Percentiles rank a stretch among this genome's conserved stretches.
Evolutionary conservation across 2,797 vertebrate genomes (phyloP).

Genomic region (Nyctibius grandis): DNA sequence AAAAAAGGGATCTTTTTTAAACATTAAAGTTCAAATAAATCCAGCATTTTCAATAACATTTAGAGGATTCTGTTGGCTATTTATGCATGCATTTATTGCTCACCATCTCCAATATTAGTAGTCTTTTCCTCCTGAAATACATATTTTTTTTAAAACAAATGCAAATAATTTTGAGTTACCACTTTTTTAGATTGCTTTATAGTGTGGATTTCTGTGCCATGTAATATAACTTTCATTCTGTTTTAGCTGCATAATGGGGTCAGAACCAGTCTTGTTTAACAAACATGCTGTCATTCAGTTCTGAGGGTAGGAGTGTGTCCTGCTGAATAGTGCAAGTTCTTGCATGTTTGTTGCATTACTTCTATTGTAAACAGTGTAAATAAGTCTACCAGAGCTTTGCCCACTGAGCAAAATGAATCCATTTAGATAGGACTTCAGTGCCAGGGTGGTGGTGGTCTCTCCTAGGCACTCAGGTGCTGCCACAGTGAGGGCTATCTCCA

Average conservation of each 20-base stretch:
- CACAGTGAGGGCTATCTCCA: neutral
- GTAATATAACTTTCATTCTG: neutral
- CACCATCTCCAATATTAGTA: neutral
- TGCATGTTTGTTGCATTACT: neutral
- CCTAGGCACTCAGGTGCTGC: neutral
- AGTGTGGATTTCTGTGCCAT: neutral
- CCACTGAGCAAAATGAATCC: neutral
- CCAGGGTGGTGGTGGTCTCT: neutral
- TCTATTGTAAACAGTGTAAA: neutral
- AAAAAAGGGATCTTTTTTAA: fast-evolving
- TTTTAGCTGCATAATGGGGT: neutral
- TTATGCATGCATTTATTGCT: neutral
- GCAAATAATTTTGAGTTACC: neutral
- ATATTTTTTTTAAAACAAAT: neutral
- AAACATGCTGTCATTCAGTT: neutral
- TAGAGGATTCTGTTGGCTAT: neutral
- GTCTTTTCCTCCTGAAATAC: neutral
- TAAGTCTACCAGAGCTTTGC: neutral
- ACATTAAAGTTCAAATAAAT: neutral
- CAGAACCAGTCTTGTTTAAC: neutral
- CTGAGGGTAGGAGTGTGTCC: neutral
- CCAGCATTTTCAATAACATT: neutral
- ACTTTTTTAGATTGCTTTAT: neutral
- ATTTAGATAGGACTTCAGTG: neutral
- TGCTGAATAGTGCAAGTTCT: neutral